A percentile compares a stretch with the other conserved stretches of the same genome.
These are phyloP conservation scores for Cydia pomonella DNA, from an alignment of 1,140 invertebrate species.

Conservation along the genomic window DNA sequence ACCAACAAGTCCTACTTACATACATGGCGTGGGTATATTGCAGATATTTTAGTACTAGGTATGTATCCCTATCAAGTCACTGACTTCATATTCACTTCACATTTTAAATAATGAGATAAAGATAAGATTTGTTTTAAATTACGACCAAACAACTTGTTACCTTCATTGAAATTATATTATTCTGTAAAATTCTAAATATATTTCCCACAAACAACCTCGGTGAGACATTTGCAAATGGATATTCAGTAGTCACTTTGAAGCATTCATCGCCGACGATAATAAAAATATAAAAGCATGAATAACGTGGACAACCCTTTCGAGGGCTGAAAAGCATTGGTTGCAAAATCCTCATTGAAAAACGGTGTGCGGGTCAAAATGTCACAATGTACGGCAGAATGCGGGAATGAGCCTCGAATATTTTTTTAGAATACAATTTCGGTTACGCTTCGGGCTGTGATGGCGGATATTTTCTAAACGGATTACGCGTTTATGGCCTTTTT, in stretches of 20 bases:
- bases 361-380: slow-evolving; percentile 61
- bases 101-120: too few relatives aligned
- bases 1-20: background rate
- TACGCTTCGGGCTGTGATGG: background rate
- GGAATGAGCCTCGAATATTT: slow-evolving; percentile 23
- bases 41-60: background rate
- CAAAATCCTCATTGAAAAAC: slow-evolving; percentile 69
- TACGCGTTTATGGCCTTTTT: background rate
- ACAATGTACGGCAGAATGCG: slow-evolving; percentile 45
- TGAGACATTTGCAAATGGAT: slow-evolving; percentile 62
- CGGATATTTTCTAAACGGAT: slow-evolving; percentile 10
- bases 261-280: slow-evolving; percentile 67
- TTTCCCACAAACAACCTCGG: slow-evolving; percentile 37
- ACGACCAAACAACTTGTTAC: background rate
- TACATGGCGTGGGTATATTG: background rate
- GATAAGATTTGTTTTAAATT: background rate
- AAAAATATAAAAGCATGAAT: slow-evolving; percentile 65
- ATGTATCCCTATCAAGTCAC: background rate
- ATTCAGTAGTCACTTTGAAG: slow-evolving; percentile 60
- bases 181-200: slow-evolving; percentile 14
- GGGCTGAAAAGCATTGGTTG: slow-evolving; percentile 54
- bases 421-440: slow-evolving; percentile 23
- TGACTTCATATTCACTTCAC: background rate
- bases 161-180: background rate
- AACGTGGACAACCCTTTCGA: slow-evolving; percentile 69